Evolutionary conservation across 2,113 vertebrate genomes (phyloP), one percentile per base, ranked within the genome.

Genomic region (Cavia aperea): DNA sequence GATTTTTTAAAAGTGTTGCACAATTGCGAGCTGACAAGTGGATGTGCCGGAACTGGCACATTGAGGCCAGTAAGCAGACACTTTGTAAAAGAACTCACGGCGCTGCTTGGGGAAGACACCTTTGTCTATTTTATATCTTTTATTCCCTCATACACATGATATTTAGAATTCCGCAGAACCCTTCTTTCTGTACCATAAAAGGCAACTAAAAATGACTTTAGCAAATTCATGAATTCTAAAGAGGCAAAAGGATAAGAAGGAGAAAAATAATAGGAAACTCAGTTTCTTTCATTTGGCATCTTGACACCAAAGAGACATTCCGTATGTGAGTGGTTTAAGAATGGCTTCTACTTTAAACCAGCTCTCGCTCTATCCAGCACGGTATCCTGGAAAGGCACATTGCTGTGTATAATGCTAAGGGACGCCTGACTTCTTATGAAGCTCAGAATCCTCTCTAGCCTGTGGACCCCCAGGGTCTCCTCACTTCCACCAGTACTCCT

Each of bases 51-150:
- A 91, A 96, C 14, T 93, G 95, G 94, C 87, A 96, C 94, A 96
- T 94, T 96, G 96, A 94, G 95, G 96, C 63, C 89, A 96, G 78
- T 21, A 95, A 95, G 85, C 94, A 95, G 96, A 96, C 92, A 88
- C 62, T 60, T 95, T 39, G 90, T 94, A 94, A 93, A 92, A 82
- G 89, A 97, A 97, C 95, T 70, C 92, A 83, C 90, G 91, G 84
- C n/a, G 72, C 92, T 81, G 81, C 54, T 82, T 68, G 93, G 93
- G 89, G 95, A 95, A 66, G 95, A 94, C 86, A 62, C 51, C 87
- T 89, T 93, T 92, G 88, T 88, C 95, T 92, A n/a, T 95, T 96
- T 96, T 97, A 96, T 81, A 36, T 94, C 84, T 96, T 97, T 95
- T 72, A 92, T 95, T 94, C 91, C 75, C 87, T 95, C 86, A 85